A percentile compares a stretch with the other conserved stretches of the same genome.
These are phyloP conservation scores for Oreotragus oreotragus DNA, from an alignment of 2,113 vertebrate genomes.

Conservation along the genomic window DNA sequence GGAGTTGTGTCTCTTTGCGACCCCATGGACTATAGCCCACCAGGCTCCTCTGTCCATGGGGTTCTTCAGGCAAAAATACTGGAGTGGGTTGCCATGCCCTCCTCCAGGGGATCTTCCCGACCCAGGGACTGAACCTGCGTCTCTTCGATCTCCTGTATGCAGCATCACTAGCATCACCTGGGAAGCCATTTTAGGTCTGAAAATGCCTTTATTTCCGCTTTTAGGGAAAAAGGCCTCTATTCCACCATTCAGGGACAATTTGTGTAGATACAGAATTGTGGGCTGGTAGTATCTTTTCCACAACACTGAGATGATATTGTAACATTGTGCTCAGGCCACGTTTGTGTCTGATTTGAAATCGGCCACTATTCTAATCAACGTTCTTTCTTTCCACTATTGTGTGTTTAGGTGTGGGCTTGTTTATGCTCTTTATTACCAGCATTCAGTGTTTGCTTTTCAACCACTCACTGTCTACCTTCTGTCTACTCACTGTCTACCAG, in stretches of 20 bases:
- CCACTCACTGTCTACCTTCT: not conserved
- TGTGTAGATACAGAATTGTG: not conserved
- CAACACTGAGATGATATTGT: rapidly evolving
- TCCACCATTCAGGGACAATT: not conserved
- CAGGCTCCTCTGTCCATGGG: not conserved
- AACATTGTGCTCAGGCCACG: not conserved
- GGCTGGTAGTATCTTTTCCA: not conserved
- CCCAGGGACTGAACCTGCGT: rapidly evolving
- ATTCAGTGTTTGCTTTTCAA: not conserved
- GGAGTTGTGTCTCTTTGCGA: not conserved
- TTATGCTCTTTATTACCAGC: not conserved
- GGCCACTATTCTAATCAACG: not conserved
- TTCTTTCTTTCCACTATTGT: not conserved
- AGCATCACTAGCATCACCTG: not conserved
- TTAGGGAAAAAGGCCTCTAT: not conserved
- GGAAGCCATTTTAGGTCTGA: not conserved
- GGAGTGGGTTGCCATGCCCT: not conserved
- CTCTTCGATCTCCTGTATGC: not conserved
- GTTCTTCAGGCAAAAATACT: not conserved
- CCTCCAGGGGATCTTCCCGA: not conserved
- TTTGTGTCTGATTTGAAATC: not conserved
- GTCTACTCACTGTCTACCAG: too few relatives aligned
- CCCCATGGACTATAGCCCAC: not conserved
- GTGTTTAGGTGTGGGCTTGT: too few relatives aligned
- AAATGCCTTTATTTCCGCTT: not conserved